Percentiles rank a stretch among this genome's conserved stretches.
phyloP scores from a whole-genome alignment of 2,113 vertebrate genomes.

The Brevimyrus niger region DNA sequence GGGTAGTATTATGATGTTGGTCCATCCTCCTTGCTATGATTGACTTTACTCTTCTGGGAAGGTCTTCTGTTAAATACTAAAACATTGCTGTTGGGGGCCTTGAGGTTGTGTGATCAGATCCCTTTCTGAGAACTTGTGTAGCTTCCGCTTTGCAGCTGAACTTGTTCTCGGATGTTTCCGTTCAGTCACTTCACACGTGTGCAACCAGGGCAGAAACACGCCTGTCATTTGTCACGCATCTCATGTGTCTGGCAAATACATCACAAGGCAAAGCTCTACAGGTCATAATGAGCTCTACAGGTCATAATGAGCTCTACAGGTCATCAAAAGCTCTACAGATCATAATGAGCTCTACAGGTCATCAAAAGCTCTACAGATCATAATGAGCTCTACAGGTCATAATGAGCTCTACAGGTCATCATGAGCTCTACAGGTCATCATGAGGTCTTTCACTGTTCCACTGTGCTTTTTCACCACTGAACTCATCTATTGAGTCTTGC shows the following conservation, averaged over 20 bases:
- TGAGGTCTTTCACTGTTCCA: neutral
- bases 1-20: neutral
- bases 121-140: neutral
- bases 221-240: neutral
- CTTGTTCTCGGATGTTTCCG: neutral
- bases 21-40: neutral
- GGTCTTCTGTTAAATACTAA: neutral
- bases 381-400: neutral
- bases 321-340: neutral
- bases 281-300: neutral
- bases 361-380: neutral
- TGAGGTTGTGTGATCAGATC: neutral
- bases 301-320: no score
- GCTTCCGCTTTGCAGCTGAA: neutral
- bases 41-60: neutral
- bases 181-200: neutral
- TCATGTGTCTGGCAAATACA: neutral
- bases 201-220: neutral
- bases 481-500: neutral
- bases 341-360: neutral
- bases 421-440: neutral
- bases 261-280: neutral
- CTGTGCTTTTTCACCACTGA: neutral
- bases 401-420: neutral
- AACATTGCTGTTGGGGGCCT: neutral